Base-by-base conservation (phyloP, 2,888 invertebrate species). In the Caenorhabditis afra region DNA sequence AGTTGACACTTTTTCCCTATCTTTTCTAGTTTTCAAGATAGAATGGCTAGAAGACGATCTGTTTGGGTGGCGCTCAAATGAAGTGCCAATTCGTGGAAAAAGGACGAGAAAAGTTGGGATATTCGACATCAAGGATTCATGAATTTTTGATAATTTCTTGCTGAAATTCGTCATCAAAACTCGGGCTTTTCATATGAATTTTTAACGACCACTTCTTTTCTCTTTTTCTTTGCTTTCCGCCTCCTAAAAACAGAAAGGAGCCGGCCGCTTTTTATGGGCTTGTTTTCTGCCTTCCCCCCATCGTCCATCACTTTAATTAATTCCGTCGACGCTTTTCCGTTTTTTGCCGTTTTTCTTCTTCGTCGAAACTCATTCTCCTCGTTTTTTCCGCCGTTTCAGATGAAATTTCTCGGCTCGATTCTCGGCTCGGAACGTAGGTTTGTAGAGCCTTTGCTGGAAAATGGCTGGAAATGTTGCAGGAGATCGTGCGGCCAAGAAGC, bases 281-380 rank as follows among this genome's bases (percentile, higher is more conserved):
- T 61, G 61, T 61, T 61, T 61, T 47, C 20, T 41, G 20, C 16
- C 16, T 12, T 35, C 12, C 41, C 41, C n/a, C 16, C 39, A 39
- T 59, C 45, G 55, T 70, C 70, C 70, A 70, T 70, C 70, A 70
- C 44, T 70, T 70, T 70, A 70, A 70, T 70, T 70, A 70, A 70
- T 70, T 70, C 65, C 44, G 41, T 50, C 55, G 49, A 22, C 49
- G 47, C 53, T 44, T 52, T 53, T 18, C 41, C n/a, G 12, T 0
- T 52, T 18, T 45, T 1, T 37, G 37, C 35, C 45, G 16, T 49
- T 57, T 67, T 57, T 37, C 29, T 41, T 29, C 7, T 29, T 29
- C 29, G n/a, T n/a, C n/a, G n/a, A n/a, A n/a, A n/a, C n/a, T 29
- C 29, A 5, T 10, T 18, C 16, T 16, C n/a, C 23, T 29, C 23